These are phyloP conservation scores for Microctonus brassicae DNA, from an alignment of 2,888 invertebrate species.

Conservation along the genomic window DNA sequence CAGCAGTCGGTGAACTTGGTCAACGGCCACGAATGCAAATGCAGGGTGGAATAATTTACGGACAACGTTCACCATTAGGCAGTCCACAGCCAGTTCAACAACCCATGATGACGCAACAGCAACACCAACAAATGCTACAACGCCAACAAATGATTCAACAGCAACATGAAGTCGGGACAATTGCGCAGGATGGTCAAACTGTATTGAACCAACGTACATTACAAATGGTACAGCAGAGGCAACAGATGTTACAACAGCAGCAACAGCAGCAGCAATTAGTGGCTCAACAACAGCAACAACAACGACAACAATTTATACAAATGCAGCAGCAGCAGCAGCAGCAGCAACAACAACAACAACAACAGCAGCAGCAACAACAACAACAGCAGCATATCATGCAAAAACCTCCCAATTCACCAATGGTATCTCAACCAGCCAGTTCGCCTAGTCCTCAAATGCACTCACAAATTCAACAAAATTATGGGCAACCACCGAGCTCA, in stretches of 20 bases:
- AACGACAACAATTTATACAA: slow-evolving; percentile 71
- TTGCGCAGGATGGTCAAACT: slow-evolving; percentile 44
- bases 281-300: slow-evolving; percentile 63
- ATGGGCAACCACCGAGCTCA: slow-evolving; percentile 71
- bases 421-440: slow-evolving; percentile 66
- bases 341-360: slow-evolving; percentile 60
- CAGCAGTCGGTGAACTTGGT: slow-evolving; percentile 59
- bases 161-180: slow-evolving; percentile 52
- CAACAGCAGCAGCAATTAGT: slow-evolving; percentile 66
- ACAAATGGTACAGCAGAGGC: slow-evolving; percentile 51
- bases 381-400: slow-evolving; percentile 67
- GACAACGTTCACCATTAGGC: slow-evolving; percentile 65
- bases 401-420: slow-evolving; percentile 68
- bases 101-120: slow-evolving; percentile 61
- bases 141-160: slow-evolving; percentile 56
- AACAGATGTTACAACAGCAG: slow-evolving; percentile 58
- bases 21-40: slow-evolving; percentile 65
- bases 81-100: slow-evolving; percentile 65
- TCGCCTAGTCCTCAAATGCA: slow-evolving; percentile 69
- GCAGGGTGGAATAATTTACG: slow-evolving; percentile 63
- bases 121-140: slow-evolving; percentile 64
- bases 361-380: slow-evolving; percentile 65
- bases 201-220: slow-evolving; percentile 47
- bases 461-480: slow-evolving; percentile 63
- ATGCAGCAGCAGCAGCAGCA: slow-evolving; percentile 63